phyloP scores from a whole-genome alignment of 37 sponge, comb jelly and placozoan genomes.

The Spongilla lacustris region DNA sequence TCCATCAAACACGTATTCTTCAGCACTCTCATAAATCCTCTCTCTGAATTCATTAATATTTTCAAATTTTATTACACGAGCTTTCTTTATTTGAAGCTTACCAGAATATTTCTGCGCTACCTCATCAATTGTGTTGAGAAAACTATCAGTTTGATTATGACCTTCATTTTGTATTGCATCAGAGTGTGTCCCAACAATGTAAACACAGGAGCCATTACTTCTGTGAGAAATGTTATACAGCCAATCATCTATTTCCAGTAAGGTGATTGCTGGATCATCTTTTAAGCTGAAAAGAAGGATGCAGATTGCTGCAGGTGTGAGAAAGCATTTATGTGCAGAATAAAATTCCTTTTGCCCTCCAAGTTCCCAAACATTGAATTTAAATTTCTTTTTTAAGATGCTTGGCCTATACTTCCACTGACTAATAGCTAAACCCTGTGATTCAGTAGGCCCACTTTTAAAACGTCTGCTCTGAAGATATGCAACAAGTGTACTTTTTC shows the following conservation, averaged over 20 bases:
- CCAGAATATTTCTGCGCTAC: neutral
- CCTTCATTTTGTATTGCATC: conserved; percentile 38
- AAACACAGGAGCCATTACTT: conserved; percentile 29
- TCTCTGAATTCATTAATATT: conserved; percentile 35
- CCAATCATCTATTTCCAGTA: conserved; percentile 66
- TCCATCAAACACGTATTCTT: conserved; percentile 16
- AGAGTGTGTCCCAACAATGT: conserved; percentile 73
- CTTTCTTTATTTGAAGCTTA: neutral
- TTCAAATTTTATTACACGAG: neutral
- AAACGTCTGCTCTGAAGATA: conserved; percentile 42
- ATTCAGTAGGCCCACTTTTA: conserved; percentile 57
- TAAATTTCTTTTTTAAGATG: conserved; percentile 22
- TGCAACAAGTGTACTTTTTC: conserved; percentile 78
- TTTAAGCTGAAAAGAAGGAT: conserved; percentile 62
- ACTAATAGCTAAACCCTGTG: conserved; percentile 81
- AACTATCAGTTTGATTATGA: neutral
- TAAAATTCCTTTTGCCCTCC: conserved; percentile 82
- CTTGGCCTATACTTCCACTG: conserved; percentile 44
- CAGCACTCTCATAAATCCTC: conserved; percentile 56
- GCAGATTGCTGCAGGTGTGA: conserved; percentile 69
- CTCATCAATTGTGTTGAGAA: neutral
- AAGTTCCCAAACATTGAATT: conserved; percentile 88
- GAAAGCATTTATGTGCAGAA: conserved; percentile 78
- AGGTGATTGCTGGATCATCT: conserved; percentile 31
- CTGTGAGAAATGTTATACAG: conserved; percentile 75